Evolutionary conservation across 2,113 vertebrate genomes (phyloP).

Genomic region (Bettongia penicillata): DNA sequence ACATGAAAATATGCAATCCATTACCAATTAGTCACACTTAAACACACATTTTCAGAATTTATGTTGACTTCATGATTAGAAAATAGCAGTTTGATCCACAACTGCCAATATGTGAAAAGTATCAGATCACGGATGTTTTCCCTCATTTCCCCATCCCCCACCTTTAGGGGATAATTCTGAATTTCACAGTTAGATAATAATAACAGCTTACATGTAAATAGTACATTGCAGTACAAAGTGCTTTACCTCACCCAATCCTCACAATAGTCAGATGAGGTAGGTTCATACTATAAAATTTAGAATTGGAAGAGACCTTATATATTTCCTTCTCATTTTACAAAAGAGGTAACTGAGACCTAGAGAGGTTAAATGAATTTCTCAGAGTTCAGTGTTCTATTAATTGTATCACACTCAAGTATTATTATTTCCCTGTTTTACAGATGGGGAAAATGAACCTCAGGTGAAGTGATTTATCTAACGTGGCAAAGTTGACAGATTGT

Average conservation of each 20-base stretch:
- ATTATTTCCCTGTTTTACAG: neutral
- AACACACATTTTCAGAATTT: neutral
- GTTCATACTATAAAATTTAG: neutral
- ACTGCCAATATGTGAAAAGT: neutral
- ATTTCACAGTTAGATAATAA: neutral
- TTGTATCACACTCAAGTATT: neutral
- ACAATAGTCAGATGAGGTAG: neutral
- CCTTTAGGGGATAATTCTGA: neutral
- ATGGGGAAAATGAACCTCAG: neutral
- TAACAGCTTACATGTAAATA: neutral
- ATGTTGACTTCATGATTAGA: neutral
- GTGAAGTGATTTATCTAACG: neutral
- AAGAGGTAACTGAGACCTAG: neutral
- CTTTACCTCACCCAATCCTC: neutral
- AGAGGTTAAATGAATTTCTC: neutral
- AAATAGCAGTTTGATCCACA: neutral
- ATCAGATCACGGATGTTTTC: neutral
- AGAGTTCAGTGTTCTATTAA: neutral
- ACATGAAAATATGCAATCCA: neutral
- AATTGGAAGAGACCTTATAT: neutral
- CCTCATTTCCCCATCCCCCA: neutral
- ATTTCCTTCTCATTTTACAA: neutral
- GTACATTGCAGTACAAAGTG: neutral
- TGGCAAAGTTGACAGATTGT: neutral
- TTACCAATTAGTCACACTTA: neutral